Evolutionary conservation across 1,140 invertebrate genomes (phyloP).

Genomic region (Trichomalopsis sarcophagae): DNA sequence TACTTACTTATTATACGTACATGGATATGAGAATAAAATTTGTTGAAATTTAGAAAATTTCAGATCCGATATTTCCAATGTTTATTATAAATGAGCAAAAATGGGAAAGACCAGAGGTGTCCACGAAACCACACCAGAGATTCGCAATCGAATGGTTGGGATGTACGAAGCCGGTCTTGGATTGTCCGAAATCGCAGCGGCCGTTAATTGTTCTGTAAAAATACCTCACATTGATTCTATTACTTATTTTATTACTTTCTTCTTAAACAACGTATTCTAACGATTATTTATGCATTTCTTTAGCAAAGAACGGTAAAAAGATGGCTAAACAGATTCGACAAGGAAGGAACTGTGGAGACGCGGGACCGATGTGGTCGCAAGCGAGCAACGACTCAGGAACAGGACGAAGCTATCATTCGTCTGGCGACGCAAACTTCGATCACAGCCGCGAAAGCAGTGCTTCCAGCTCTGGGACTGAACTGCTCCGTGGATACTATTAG

Average conservation of each 20-base stretch:
- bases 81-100: conserved; percentile 8
- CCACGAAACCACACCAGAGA: conserved; percentile 72
- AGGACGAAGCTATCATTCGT: conserved; percentile 71
- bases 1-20: no score
- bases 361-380: conserved; percentile 72
- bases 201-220: conserved; percentile 71
- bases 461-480: conserved; percentile 70
- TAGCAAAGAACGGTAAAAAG: conserved; percentile 74
- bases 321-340: conserved; percentile 73
- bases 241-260: not conserved
- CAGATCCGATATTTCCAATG: not conserved
- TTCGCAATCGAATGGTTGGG: conserved; percentile 72
- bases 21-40: no score
- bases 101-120: conserved; percentile 73
- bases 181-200: conserved; percentile 69
- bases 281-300: conserved; percentile 37
- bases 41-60: no score
- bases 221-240: not conserved
- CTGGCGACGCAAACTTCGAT: conserved; percentile 71
- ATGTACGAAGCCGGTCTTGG: conserved; percentile 73
- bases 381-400: conserved; percentile 71
- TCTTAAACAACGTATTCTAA: not conserved
- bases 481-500: conserved; percentile 72
- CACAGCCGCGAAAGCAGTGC: conserved; percentile 72
- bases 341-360: conserved; percentile 72